phyloP scores from a whole-genome alignment of 2,888 invertebrate species.

The Hydropsyche betteni region DNA sequence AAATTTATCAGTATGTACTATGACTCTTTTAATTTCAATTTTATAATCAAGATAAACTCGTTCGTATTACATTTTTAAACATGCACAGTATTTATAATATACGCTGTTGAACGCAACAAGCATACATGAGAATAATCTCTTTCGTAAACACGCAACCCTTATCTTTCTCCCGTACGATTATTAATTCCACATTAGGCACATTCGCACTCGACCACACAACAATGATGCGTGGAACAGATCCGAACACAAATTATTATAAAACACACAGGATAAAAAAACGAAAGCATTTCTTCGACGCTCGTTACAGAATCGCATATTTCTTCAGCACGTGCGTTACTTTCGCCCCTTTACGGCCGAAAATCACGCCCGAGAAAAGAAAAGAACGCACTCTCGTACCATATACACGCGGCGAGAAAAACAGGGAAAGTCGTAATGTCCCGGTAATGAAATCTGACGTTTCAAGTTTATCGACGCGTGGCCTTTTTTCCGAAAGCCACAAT shows the following conservation, averaged over 20 bases:
- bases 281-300: too few species aligned
- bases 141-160: slow-evolving; percentile 27
- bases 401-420: not conserved
- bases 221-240: too few species aligned
- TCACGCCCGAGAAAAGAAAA: slow-evolving; percentile 47
- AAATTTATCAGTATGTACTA: too few species aligned
- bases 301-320: slow-evolving; percentile 43
- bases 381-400: not conserved
- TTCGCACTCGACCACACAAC: not conserved
- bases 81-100: too few species aligned
- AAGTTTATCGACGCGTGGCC: slow-evolving; percentile 44
- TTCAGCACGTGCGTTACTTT: slow-evolving; percentile 47
- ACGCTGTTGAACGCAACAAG: too few species aligned
- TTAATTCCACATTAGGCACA: slow-evolving; percentile 24
- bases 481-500: slow-evolving; percentile 8
- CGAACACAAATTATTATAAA: too few species aligned
- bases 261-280: too few species aligned
- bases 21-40: too few species aligned
- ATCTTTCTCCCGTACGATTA: slow-evolving; percentile 17
- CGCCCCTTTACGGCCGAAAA: slow-evolving; percentile 49
- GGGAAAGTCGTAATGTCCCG: slow-evolving; percentile 39
- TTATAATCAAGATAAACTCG: too few species aligned
- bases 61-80: too few species aligned
- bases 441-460: slow-evolving; percentile 48
- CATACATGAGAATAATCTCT: slow-evolving; percentile 3